Evolutionary conservation across 1,140 invertebrate genomes (phyloP), one percentile per base, ranked within the genome.

Genomic region (Drosophila cardini): DNA sequence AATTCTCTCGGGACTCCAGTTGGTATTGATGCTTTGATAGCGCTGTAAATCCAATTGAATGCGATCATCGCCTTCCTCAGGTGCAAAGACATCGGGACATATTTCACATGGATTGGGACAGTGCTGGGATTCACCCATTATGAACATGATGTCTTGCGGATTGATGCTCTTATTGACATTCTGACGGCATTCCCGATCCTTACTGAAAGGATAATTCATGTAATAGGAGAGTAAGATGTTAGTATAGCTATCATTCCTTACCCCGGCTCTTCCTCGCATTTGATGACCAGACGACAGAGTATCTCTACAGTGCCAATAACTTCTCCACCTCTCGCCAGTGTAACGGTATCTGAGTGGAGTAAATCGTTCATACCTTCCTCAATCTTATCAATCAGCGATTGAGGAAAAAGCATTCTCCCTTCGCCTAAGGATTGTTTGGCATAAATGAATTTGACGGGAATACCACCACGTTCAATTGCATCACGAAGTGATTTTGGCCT

Each of bases 221-320:
- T 36, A 26, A 0, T 8, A 0, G 9, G 4, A 26, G 1, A 3
- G 5, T 0, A 4, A 26, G 0, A 4, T 1, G 2, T 2, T 26
- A 26, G 32, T 40, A 10, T 0, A 6, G 3, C 7, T 11, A 1
- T 71, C 67, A 5, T 1, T 30, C 32, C 48, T 60, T 56, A 87
- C 84, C 32, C 46, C 0, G 36, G 15, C 2, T 1, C 11, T 8
- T 65, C 46, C 1, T 21, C 10, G 38, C 84, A 83, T 56, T 67
- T 83, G 11, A 65, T 21, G 2, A 63, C 5, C 13, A 87, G 11
- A 0, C 76, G 76, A 32, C 67, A 89, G 2, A 71, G 42, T 0
- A 89, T 6, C 46, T 75, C 73, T 8, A 87, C 2, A 2, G 34
- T 57, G 15, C 85, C 84, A 3, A 69, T 52, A 2, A 16, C 5